Evolutionary conservation across 1,140 invertebrate species (phyloP), one percentile per base, ranked within the genome.

Genomic region (Cryptotermes secundus): DNA sequence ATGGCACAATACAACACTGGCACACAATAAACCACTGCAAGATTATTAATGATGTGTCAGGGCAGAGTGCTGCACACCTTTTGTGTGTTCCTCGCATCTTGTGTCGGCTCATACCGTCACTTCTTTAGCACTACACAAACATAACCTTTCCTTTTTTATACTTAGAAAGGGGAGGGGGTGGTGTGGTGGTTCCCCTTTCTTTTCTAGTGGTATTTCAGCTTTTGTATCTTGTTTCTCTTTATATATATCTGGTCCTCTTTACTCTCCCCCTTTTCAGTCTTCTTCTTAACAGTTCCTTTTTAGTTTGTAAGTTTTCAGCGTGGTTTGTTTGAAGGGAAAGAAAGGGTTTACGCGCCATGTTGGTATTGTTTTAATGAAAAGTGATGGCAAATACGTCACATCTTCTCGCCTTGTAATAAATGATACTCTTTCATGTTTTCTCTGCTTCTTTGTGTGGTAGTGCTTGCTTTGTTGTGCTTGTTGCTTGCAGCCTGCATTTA

Each of bases 171-270:
- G 26, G 59, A n/a, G 59, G 24, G 24, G 59, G 59, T 65, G 59
- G 59, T 65, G 12, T n/a, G 59, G 59, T n/a, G 2, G 26, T n/a
- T n/a, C 59, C 9, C 45, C 59, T 65, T 65, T 65, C 59, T 65
- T n/a, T 65, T 65, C 59, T 65, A 65, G 59, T 65, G 59, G 59
- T 65, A 65, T 65, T 65, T 65, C 59, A 65, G 59, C 59, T 65
- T 65, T 65, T 65, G 59, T 65, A 65, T 31, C 59, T 65, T 65
- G 59, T 65, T 65, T 65, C 59, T 26, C n/a, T 65, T 65, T 65
- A 31, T 65, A 59, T 59, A 65, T n/a, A 65, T 65, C 59, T 65
- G 59, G 59, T 65, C n/a, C 59, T 31, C 59, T 65, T 65, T 65
- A n/a, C 24, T 31, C n/a, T 65, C 59, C 26, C 26, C 12, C 59